Evolutionary conservation across 2,888 invertebrate species (phyloP), one percentile per base, ranked within the genome.

Genomic region (Chymomyza procnemis): DNA sequence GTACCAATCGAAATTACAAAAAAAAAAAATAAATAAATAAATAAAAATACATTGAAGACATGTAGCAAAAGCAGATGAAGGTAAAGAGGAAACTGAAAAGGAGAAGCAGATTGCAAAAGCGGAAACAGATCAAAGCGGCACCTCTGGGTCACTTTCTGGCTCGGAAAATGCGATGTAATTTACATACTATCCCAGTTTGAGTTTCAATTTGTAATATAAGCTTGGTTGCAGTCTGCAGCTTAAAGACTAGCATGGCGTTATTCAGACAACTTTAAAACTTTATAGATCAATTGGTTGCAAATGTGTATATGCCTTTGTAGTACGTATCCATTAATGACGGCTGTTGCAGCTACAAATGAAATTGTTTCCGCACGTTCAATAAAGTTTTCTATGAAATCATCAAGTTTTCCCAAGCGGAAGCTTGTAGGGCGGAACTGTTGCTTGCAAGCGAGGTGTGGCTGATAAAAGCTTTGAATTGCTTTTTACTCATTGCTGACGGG

Each of bases 321-420:
- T 9, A n/a, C 16, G 48, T 41, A 12, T 41, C 16, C 16, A 50
- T 18, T 50, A 18, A 18, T 18, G 16, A 6, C 18, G 48, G n/a
- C 48, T 50, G 48, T 9, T 50, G 18, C 72, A 69, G 76, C 76
- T 63, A 78, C 80, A 81, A 81, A 85, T 82, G 85, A 81, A 81
- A 81, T 81, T 85, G 81, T 81, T 81, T 81, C 81, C 81, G 81
- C 85, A 82, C 82, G 80, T 75, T 77, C 81, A 87, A 87, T 87
- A 83, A 87, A 81, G 85, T 87, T 81, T 81, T 85, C 80, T 78
- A 81, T 77, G 85, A 87, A 87, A 81, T 87, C 87, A 81, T 87
- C 87, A 81, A 87, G 87, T 56, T 56, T 12, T 30, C 30, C 83
- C 73, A 78, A 81, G 83, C 81, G 81, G 87, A 81, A 87, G 83